These are phyloP conservation scores for Orchestes rusci DNA, from an alignment of 2,888 invertebrate genomes.

Conservation along the genomic window DNA sequence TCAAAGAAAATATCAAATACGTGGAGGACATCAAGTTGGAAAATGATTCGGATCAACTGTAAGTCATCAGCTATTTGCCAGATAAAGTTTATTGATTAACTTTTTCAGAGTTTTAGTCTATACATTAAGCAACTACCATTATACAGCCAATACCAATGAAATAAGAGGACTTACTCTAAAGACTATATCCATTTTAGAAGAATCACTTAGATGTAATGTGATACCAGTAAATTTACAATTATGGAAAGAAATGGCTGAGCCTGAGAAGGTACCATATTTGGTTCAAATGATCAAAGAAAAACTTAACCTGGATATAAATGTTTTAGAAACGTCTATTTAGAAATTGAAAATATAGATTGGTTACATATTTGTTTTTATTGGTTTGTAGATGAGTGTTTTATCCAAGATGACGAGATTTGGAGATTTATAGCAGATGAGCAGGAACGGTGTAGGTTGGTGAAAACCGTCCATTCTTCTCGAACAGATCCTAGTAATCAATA, in stretches of 20 bases:
- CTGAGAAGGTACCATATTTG: slow-evolving; percentile 58
- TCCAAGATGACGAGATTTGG: too few relatives aligned
- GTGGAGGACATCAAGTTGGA: slow-evolving; percentile 43
- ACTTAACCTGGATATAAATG: slow-evolving; percentile 24
- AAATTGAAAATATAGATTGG: background rate
- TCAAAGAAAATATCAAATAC: slow-evolving; percentile 37
- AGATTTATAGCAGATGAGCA: too few relatives aligned
- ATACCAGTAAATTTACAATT: slow-evolving; percentile 49
- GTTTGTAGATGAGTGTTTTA: too few relatives aligned
- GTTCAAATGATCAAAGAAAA: slow-evolving; percentile 53
- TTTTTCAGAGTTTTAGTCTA: background rate
- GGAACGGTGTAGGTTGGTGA: too few relatives aligned
- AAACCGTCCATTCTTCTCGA: too few relatives aligned
- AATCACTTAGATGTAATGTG: slow-evolving; percentile 44
- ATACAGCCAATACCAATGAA: slow-evolving; percentile 52
- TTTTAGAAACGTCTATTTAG: slow-evolving; percentile 16
- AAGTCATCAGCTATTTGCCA: slow-evolving; percentile 40
- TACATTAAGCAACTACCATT: slow-evolving; percentile 34
- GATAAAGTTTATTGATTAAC: background rate
- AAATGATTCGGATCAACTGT: slow-evolving; percentile 45
- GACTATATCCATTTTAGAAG: slow-evolving; percentile 51
- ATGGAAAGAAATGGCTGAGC: slow-evolving; percentile 50
- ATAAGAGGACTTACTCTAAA: slow-evolving; percentile 50
- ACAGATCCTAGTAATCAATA: too few relatives aligned
- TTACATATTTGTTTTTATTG: too few relatives aligned